Base-by-base conservation (phyloP, 2,797 vertebrate genomes). In the Microctenopoma steveboyesi region DNA sequence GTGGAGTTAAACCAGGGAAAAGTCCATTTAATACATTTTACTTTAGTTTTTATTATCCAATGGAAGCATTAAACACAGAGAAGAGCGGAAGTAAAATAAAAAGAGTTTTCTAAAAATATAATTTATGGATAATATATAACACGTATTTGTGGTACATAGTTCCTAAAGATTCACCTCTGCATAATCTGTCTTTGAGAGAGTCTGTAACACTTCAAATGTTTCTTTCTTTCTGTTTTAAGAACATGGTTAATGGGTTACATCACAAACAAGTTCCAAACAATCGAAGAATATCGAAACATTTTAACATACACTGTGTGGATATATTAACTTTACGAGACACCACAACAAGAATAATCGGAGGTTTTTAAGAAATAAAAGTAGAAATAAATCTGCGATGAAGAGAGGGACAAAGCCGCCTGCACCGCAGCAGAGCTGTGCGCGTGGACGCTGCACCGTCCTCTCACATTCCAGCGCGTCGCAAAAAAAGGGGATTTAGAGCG, bases 381-480 rank as follows among this genome's bases (percentile, higher is more conserved):
- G 86, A 93, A 92, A 53, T 35, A 54, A 54, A 78, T 22, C 42
- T 54, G 50, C 59, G 70, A 47, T 37, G 57, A 45, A 45, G 35
- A 48, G 8, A 50, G 2, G 14, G 1, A 4, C 5, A 1, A 13
- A 30, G 27, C 12, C 28, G 3, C 25, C 30, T 64, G 63, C 39
- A 47, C 35, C 57, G 45, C 72, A 84, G 58, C 69, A 49, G 72
- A 52, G 72, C 74, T 72, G 33, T 84, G 47, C 75, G 40, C 68
- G 69, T 78, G 79, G 55, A 86, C 68, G 81, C 85, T 83, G 75
- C 61, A 73, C 71, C 81, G 54, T 83, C 78, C 86, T 90, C 81
- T 90, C 84, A 89, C 90, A 87, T 91, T 91, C 82, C 86, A 83
- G 83, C 78, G 88, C 87, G 82, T 88, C 83, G 77, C 85, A 16